Evolutionary conservation across 2,797 vertebrate genomes (phyloP).

Genomic region (Chrosomus eos): DNA sequence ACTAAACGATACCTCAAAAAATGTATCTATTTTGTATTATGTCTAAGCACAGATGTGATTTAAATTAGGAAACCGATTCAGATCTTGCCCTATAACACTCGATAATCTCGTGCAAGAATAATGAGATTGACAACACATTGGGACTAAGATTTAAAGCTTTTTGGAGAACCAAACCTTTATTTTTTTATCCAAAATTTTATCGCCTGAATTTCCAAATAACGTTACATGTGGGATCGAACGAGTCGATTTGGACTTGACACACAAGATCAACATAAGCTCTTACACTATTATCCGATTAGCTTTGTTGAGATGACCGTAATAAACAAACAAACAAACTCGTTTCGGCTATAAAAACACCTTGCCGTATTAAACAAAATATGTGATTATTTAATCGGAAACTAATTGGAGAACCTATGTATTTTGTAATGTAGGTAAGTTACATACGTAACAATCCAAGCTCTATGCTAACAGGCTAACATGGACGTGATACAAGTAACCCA

Average conservation of each 20-base stretch:
- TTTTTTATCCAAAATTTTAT: neutral
- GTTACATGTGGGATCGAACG: neutral
- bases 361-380: neutral
- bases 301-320: neutral
- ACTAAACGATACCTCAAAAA: neutral
- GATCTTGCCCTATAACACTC: neutral
- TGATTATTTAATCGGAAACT: neutral
- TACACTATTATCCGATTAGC: conserved; percentile 27
- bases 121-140: neutral
- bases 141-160: neutral
- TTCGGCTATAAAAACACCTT: neutral
- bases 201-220: neutral
- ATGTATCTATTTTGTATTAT: neutral
- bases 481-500: neutral
- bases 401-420: neutral
- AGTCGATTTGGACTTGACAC: neutral
- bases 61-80: neutral
- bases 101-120: neutral
- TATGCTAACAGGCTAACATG: conserved; percentile 34
- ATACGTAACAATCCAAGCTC: neutral
- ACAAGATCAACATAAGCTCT: neutral
- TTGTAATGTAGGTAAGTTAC: neutral
- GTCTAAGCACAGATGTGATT: neutral
- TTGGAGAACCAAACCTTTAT: neutral
- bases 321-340: neutral